Evolutionary conservation across 2,888 invertebrate genomes (phyloP).

Genomic region (Lingula anatina): DNA sequence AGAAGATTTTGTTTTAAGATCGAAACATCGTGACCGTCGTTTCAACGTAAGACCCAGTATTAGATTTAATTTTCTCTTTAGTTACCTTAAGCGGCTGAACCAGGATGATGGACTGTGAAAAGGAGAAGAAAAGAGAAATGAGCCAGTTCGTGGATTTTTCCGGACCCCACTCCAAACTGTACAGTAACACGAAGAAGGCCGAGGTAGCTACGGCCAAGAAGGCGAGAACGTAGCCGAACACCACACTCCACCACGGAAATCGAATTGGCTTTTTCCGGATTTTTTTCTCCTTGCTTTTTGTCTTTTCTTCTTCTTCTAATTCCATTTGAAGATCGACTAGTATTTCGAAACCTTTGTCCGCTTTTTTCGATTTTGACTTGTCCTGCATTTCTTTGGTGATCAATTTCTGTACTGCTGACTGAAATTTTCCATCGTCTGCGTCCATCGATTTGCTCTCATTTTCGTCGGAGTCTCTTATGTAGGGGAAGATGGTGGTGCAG

Average conservation of each 20-base stretch:
- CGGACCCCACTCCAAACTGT: conserved; percentile 37
- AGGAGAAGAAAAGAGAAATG: conserved; percentile 27
- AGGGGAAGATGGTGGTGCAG: no score
- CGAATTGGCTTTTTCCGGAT: conserved; percentile 4
- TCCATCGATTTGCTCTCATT: no score
- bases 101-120: conserved; percentile 29
- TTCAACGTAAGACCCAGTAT: conserved; percentile 45
- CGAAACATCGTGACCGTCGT: no score
- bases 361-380: no score
- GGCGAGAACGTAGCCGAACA: conserved; percentile 42
- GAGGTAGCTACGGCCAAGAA: conserved; percentile 17
- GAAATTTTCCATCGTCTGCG: no score
- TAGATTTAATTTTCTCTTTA: conserved; percentile 30
- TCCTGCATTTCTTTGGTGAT: no score
- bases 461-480: no score
- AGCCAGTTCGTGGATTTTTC: conserved; percentile 31
- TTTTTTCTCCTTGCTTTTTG: no score
- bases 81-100: conserved; percentile 42
- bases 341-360: conserved; percentile 9
- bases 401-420: no score
- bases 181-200: conserved; percentile 24
- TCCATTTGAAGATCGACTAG: no score
- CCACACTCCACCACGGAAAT: conserved; percentile 23
- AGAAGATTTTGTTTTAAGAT: no score
- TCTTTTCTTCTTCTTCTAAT: no score